phyloP scores from a whole-genome alignment of 2,888 invertebrate genomes.

The Himalopsyche anomala region DNA sequence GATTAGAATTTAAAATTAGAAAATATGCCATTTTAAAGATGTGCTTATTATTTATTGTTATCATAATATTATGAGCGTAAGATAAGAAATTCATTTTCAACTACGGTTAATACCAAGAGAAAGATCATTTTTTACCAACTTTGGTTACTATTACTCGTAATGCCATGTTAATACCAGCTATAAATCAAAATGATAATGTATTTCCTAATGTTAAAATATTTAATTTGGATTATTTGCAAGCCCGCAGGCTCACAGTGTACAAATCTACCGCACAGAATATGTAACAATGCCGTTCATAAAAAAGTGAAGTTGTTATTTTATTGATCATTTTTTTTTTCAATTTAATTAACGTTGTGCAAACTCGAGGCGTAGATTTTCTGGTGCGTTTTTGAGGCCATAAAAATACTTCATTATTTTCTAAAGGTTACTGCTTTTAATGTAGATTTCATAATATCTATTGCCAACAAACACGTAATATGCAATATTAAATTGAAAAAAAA shows the following conservation, averaged over 20 bases:
- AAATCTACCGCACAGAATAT: background rate
- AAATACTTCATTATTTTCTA: background rate
- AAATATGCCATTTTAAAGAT: too few species aligned
- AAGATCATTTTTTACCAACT: background rate
- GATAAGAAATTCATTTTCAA: too few species aligned
- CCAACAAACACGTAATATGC: slow-evolving; percentile 4
- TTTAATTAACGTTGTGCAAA: slow-evolving; percentile 12
- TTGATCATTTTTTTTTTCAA: background rate
- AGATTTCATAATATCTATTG: background rate
- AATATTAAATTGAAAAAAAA: background rate
- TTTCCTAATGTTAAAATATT: background rate
- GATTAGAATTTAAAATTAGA: too few species aligned
- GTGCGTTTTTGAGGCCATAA: background rate
- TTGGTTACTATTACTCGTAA: background rate
- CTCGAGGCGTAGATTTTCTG: background rate
- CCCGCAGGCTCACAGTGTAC: background rate
- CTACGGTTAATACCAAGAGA: background rate
- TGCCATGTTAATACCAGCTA: background rate
- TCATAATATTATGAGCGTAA: too few species aligned
- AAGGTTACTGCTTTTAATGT: background rate
- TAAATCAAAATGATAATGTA: background rate
- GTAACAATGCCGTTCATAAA: background rate
- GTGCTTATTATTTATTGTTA: too few species aligned
- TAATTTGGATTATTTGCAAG: background rate
- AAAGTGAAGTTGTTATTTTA: background rate